Evolutionary conservation across 35 echinoderm and acorn worm species (phyloP), one percentile per base, ranked within the genome.

Genomic region (Nesometra sesokonis): DNA sequence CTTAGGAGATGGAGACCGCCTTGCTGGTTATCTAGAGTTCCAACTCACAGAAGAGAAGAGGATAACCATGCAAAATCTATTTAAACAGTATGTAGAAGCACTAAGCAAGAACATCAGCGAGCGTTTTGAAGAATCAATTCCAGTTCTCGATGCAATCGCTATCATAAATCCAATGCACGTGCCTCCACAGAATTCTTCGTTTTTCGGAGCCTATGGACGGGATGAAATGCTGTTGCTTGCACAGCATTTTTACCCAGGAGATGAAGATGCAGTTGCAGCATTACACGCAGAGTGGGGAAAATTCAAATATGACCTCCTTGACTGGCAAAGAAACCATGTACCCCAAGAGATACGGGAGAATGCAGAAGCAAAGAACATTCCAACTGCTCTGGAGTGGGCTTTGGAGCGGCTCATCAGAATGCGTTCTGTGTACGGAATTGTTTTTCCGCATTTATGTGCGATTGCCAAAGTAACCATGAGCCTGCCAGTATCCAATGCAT

Each of bases 241-340:
- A 33, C 4, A 33, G 29, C 29, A 79, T 33, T 33, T 8, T 79
- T 79, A 31, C 77, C 32, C 32, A 4, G 11, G 11, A 23, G 35
- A 31, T 33, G 31, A 29, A 32, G 32, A 27, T 52, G 40, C 30
- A 2, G 3, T 33, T 11, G 84, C 29, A 87, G 36, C 79, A 11
- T 30, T 88, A 46, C 77, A 81, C 0, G 77, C 77, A 32, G 86
- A 88, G 35, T 88, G 86, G 86, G 21, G 29, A 9, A 78, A 88
- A 13, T 37, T 88, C 8, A 88, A 88, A 47, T 88, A 32, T 81
- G 86, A 88, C 35, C 13, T 88, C 29, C 77, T 88, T 17, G 32
- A 78, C 30, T 88, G 86, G 86, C 4, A 4, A 3, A 33, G 5
- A 46, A 81, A 36, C 31, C 35, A 47, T 81, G 11, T 21, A 33